A percentile compares a stretch with the other conserved stretches of the same genome.
phyloP scores from a whole-genome alignment of 1,140 invertebrate species.

The Argopecten irradians region DNA sequence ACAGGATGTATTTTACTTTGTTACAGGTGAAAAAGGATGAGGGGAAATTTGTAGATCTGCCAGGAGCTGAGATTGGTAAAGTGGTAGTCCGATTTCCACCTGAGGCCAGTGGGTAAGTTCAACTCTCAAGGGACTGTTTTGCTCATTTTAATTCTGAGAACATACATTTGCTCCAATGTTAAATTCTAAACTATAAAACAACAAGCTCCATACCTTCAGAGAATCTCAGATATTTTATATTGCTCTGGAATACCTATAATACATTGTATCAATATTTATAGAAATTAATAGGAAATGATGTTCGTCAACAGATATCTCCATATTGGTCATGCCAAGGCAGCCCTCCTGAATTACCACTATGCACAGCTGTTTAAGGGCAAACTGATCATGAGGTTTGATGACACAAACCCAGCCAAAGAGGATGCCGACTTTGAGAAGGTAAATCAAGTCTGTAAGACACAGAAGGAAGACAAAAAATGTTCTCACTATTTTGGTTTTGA shows the following conservation, averaged over 20 bases:
- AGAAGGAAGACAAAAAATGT: not conserved
- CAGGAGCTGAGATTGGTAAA: constrained; percentile 96
- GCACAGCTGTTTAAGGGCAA: constrained; percentile 94
- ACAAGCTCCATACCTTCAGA: no score
- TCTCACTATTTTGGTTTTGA: constrained; percentile 11
- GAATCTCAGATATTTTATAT: no score
- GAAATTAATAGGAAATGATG: no score
- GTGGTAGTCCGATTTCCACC: constrained; percentile 97
- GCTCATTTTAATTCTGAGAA: no score
- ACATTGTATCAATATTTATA: no score
- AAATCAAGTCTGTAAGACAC: constrained; percentile 9
- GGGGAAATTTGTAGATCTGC: constrained; percentile 97
- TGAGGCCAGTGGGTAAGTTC: constrained; percentile 92
- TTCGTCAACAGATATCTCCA: constrained; percentile 89
- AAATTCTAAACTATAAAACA: no score
- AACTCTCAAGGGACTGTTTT: no score
- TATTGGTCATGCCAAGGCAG: constrained; percentile 99
- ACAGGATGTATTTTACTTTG: not conserved
- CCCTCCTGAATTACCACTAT: constrained; percentile 98
- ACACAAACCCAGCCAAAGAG: constrained; percentile 99
- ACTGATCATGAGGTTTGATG: constrained; percentile 99
- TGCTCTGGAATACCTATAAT: no score
- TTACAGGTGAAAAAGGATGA: constrained; percentile 81
- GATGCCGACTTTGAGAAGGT: constrained; percentile 97
- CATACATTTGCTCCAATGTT: no score